Conservation (phyloP, 1,140 invertebrate genomes). For the Drosophila sechellia region DNA sequence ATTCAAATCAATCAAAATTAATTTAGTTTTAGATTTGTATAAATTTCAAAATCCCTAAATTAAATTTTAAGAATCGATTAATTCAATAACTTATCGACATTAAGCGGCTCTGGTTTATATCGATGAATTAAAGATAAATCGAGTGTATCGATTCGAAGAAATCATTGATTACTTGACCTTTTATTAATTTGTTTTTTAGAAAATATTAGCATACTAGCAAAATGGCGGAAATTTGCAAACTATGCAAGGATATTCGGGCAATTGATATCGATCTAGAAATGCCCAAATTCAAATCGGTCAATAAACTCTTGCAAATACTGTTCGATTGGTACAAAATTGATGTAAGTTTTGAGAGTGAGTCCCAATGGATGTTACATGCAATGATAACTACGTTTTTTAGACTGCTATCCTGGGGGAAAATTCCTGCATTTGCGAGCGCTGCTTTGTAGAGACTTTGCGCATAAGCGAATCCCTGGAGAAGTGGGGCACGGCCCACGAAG, state of each 20-base stretch:
- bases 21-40: too few relatives aligned
- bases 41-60: too few relatives aligned
- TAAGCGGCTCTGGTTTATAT: too few relatives aligned
- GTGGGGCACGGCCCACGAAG: conserved; percentile 11
- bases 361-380: background rate
- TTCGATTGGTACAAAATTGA: conserved; percentile 38
- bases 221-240: conserved; percentile 11
- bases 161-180: conserved; percentile 21
- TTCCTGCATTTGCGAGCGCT: conserved; percentile 11
- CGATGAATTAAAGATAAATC: background rate
- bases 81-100: background rate
- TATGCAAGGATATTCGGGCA: conserved; percentile 14
- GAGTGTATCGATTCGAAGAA: conserved; percentile 13
- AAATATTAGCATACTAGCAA: too few relatives aligned
- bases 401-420: background rate
- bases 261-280: conserved; percentile 11
- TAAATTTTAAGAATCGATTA: background rate
- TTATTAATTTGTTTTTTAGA: background rate
- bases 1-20: too few relatives aligned
- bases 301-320: conserved; percentile 28
- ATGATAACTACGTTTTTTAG: background rate
- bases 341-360: conserved; percentile 1
- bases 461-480: conserved; percentile 11
- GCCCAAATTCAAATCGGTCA: conserved; percentile 3
- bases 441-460: background rate